A percentile compares a stretch with the other conserved stretches of the same genome.
phyloP scores from a whole-genome alignment of 1,140 invertebrate genomes.

The Telenomus remus region DNA sequence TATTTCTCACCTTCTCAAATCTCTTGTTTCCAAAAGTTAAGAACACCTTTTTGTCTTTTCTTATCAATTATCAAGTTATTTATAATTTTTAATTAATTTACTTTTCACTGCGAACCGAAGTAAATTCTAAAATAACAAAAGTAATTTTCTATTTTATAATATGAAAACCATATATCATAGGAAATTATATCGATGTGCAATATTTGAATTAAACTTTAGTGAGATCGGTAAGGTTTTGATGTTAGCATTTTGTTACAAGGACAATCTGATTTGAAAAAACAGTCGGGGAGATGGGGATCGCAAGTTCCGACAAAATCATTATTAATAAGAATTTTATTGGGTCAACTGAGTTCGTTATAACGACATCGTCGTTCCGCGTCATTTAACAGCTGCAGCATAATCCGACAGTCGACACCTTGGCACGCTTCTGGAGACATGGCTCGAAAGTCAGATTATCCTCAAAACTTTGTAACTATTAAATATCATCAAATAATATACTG shows the following conservation, averaged over 20 bases:
- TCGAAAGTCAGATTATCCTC: constrained; percentile 39
- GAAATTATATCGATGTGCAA: no score
- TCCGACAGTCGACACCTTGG: constrained; percentile 52
- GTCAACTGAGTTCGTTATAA: constrained; percentile 45
- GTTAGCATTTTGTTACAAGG: constrained; percentile 26
- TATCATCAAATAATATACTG: constrained; percentile 68
- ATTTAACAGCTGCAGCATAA: constrained; percentile 42
- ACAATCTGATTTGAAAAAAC: constrained; percentile 11
- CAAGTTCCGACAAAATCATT: constrained; percentile 15
- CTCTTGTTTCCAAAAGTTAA: no score
- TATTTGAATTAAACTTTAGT: no score
- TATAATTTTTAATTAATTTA: no score
- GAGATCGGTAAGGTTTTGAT: no score
- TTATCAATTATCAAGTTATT: no score
- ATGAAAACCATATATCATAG: no score
- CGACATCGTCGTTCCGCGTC: constrained; percentile 27
- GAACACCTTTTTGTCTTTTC: no score
- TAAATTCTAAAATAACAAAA: no score
- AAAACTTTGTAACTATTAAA: constrained; percentile 73
- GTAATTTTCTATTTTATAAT: no score
- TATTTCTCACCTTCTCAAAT: background rate
- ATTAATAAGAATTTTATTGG: constrained; percentile 52
- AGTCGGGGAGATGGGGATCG: constrained; percentile 18
- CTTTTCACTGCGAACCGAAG: no score
- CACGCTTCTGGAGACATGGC: constrained; percentile 50